These are phyloP conservation scores for Leptosomus discolor DNA, from an alignment of 2,113 vertebrate species.

Conservation along the genomic window DNA sequence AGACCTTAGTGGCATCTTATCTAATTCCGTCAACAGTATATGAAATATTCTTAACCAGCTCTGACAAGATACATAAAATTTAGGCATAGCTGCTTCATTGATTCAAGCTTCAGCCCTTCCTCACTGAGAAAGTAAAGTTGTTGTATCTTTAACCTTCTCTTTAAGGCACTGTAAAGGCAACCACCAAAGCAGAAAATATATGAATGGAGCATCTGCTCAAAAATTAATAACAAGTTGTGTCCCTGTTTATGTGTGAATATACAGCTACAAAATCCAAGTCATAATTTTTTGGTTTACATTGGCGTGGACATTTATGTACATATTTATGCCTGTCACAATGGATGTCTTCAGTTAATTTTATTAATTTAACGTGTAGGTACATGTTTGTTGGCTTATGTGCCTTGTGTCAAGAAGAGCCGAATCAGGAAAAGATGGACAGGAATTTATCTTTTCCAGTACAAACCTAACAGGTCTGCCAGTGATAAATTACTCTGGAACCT, in stretches of 20 bases:
- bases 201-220: not conserved
- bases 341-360: not conserved
- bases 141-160: not conserved
- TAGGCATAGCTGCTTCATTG: not conserved
- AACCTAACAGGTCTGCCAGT: not conserved
- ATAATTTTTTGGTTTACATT: not conserved
- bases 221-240: not conserved
- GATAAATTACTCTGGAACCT: not conserved
- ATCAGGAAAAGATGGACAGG: not conserved
- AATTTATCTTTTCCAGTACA: not conserved
- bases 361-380: not conserved
- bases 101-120: not conserved
- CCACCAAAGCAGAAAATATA: not conserved
- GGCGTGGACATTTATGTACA: not conserved
- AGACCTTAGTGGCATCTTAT: not conserved
- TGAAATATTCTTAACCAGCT: not conserved
- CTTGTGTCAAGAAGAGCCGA: not conserved
- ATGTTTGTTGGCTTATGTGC: not conserved
- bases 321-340: not conserved
- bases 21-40: not conserved
- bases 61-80: not conserved
- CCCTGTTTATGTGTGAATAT: not conserved
- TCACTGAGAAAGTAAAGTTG: not conserved
- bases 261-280: not conserved
- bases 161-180: not conserved